Percentiles rank a stretch among this genome's conserved stretches.
phyloP scores from a whole-genome alignment of 2,797 vertebrate species.

The Chloroceryle inda region DNA sequence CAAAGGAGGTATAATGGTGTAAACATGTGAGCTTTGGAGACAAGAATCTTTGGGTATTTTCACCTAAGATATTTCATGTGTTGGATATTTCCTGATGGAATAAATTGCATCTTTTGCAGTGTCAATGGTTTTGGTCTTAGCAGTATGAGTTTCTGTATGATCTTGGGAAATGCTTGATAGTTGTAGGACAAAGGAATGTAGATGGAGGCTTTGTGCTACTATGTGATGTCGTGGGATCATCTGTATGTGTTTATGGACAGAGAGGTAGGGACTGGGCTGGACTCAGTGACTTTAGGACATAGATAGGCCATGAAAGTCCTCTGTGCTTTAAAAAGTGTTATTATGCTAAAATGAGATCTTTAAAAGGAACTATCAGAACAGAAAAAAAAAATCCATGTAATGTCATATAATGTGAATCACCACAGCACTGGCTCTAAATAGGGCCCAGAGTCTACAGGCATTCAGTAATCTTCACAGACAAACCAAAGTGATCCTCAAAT shows the following conservation, averaged over 20 bases:
- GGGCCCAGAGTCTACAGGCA: not conserved
- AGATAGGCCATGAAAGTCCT: not conserved
- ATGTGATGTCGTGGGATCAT: not conserved
- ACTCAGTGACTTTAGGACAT: not conserved
- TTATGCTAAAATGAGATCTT: not conserved
- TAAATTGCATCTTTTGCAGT: not conserved
- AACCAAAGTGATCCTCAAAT: not conserved
- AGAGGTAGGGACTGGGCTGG: not conserved
- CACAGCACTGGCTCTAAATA: not conserved
- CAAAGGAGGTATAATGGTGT: not conserved
- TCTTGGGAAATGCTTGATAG: not conserved
- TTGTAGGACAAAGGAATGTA: not conserved
- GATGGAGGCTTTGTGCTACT: not conserved
- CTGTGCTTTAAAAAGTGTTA: not conserved
- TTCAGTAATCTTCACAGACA: not conserved
- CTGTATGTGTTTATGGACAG: not conserved
- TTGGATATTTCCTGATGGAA: not conserved
- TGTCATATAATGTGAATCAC: not conserved
- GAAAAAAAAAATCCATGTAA: not conserved
- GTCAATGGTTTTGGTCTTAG: not conserved
- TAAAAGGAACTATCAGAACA: not conserved
- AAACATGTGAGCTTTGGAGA: not conserved
- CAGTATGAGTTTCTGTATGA: not conserved
- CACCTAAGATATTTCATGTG: not conserved
- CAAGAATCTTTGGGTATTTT: not conserved